Conservation (phyloP, 2,888 invertebrate species). For the Stictocephala bisonia region DNA sequence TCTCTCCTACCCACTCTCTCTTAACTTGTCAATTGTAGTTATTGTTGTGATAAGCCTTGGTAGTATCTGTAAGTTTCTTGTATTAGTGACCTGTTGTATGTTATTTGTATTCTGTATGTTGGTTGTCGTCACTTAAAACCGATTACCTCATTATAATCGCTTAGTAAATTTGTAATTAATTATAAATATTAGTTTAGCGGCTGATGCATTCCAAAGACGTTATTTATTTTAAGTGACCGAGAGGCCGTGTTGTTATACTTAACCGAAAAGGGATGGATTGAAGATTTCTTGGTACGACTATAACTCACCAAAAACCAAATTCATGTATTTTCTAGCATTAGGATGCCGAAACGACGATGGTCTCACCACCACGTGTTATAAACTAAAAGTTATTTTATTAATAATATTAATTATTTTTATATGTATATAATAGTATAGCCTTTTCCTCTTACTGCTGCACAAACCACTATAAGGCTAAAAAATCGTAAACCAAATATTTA, state of each 20-base stretch:
- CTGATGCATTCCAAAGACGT: constrained; percentile 46
- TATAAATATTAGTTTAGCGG: constrained; percentile 42
- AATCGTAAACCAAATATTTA: neutral
- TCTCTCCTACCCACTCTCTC: neutral
- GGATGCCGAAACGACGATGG: constrained; percentile 34
- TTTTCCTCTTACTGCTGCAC: constrained; percentile 43
- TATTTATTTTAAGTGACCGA: constrained; percentile 18
- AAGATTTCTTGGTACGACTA: constrained; percentile 45
- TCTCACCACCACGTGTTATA: constrained; percentile 33
- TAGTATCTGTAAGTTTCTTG: no score
- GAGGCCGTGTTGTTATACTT: constrained; percentile 26
- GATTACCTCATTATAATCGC: constrained; percentile 42
- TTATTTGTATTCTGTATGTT: neutral
- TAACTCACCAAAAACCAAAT: constrained; percentile 47
- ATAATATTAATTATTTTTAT: constrained; percentile 48
- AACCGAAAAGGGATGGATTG: constrained; percentile 44
- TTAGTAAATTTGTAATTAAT: constrained; percentile 41
- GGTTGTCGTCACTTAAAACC: constrained; percentile 9
- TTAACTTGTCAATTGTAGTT: neutral
- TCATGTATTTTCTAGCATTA: constrained; percentile 39
- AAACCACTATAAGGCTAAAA: constrained; percentile 9
- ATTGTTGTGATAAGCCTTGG: neutral
- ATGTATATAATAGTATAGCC: constrained; percentile 45
- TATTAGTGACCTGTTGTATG: no score
- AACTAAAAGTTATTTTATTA: constrained; percentile 47